Evolutionary conservation across 1,140 invertebrate species (phyloP).

Genomic region (Pogonomyrmex californicus): DNA sequence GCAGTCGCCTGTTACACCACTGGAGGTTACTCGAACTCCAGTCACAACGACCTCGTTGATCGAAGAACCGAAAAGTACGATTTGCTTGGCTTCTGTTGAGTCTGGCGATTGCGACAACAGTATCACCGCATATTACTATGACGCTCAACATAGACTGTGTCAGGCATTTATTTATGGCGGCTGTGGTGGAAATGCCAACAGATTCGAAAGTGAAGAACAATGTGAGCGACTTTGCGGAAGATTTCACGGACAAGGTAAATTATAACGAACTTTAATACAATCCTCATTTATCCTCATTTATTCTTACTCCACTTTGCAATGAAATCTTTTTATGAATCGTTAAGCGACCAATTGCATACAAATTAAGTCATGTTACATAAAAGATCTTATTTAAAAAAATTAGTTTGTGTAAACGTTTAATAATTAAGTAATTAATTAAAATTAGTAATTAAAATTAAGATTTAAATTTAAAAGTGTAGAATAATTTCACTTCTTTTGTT

Average conservation of each 20-base stretch:
- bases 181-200: conserved; percentile 94
- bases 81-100: conserved; percentile 89
- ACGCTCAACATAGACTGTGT: conserved; percentile 88
- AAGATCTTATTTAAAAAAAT: neutral
- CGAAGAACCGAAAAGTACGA: conserved; percentile 80
- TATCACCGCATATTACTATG: conserved; percentile 92
- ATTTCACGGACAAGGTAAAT: conserved; percentile 90
- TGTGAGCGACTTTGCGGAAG: conserved; percentile 93
- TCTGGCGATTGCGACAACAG: conserved; percentile 91
- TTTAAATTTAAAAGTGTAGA: neutral
- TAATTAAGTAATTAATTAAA: too few species aligned
- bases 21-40: conserved; percentile 16
- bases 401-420: too few species aligned
- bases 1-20: conserved; percentile 53
- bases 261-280: neutral
- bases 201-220: conserved; percentile 93
- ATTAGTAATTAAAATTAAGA: neutral
- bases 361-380: neutral
- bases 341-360: too few species aligned
- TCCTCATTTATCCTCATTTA: neutral
- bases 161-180: conserved; percentile 93
- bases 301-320: neutral
- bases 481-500: neutral
- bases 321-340: neutral
- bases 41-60: neutral